These are phyloP conservation scores for Podarcis raffonei DNA, from an alignment of 2,113 vertebrate genomes.

Conservation along the genomic window DNA sequence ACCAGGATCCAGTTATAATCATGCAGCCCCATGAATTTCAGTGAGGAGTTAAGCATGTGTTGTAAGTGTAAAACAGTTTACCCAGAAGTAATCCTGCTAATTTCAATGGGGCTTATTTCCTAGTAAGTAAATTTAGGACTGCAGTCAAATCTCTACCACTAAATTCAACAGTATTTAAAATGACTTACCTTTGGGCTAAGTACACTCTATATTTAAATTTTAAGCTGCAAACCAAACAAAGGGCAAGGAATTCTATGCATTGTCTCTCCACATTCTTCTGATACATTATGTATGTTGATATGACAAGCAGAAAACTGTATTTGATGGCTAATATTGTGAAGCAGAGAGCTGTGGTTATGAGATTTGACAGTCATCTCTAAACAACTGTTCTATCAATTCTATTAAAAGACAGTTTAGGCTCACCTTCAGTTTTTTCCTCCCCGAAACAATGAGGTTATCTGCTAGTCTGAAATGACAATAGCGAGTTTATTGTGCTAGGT, in stretches of 20 bases:
- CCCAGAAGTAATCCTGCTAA: too few species aligned
- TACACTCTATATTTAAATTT: background rate
- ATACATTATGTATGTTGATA: slow-evolving; percentile 3
- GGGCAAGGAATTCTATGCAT: slow-evolving; percentile 15
- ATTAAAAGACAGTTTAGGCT: slow-evolving; percentile 22
- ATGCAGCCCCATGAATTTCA: background rate
- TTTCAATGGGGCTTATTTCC: too few species aligned
- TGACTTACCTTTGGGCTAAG: background rate
- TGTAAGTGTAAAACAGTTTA: too few species aligned
- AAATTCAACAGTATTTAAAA: background rate
- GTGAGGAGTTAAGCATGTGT: too few species aligned
- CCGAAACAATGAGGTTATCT: background rate
- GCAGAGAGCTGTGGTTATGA: background rate
- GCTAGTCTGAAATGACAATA: background rate
- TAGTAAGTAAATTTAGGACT: background rate
- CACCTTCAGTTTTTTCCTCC: background rate
- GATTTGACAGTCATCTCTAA: slow-evolving; percentile 38
- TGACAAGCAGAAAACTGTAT: slow-evolving; percentile 39
- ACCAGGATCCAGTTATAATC: background rate
- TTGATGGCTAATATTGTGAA: slow-evolving; percentile 18
- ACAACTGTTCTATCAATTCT: background rate
- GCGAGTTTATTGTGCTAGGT: background rate
- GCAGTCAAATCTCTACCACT: background rate
- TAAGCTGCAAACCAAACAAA: slow-evolving; percentile 13
- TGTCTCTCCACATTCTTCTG: slow-evolving; percentile 9